A percentile compares a stretch with the other conserved stretches of the same genome.
phyloP scores from a whole-genome alignment of 1,140 invertebrate species.

The Drosophila mojavensis region DNA sequence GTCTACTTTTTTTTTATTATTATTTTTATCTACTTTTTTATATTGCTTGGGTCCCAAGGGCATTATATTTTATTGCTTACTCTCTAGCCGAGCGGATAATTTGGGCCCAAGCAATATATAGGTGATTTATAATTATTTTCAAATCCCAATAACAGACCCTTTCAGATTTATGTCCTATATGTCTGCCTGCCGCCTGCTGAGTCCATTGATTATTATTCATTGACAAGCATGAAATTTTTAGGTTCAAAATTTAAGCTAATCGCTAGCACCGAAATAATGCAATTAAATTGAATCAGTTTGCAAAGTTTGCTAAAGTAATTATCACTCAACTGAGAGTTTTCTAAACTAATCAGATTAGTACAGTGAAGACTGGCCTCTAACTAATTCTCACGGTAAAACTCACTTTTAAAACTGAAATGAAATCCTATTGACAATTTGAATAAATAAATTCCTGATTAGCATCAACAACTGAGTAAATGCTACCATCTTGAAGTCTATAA shows the following conservation, averaged over 20 bases:
- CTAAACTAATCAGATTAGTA: not conserved
- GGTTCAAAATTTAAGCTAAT: not conserved
- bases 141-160: too few relatives aligned
- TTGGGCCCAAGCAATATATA: too few relatives aligned
- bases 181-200: not conserved
- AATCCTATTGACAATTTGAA: too few relatives aligned
- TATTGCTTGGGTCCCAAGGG: not conserved
- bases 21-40: not conserved
- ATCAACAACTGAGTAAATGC: too few relatives aligned
- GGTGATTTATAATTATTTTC: too few relatives aligned
- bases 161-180: too few relatives aligned
- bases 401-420: not conserved
- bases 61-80: slow-evolving; percentile 35
- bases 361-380: not conserved
- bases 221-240: not conserved
- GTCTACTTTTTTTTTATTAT: not conserved
- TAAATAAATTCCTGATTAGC: too few relatives aligned
- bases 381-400: too few relatives aligned
- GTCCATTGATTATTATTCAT: not conserved
- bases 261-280: not conserved
- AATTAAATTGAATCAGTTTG: not conserved
- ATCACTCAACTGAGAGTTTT: not conserved
- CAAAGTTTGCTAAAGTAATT: slow-evolving; percentile 1
- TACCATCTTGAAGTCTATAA: too few relatives aligned
- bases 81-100: not conserved